Evolutionary conservation across 1,140 invertebrate species (phyloP).

Genomic region (Asobara japonica): DNA sequence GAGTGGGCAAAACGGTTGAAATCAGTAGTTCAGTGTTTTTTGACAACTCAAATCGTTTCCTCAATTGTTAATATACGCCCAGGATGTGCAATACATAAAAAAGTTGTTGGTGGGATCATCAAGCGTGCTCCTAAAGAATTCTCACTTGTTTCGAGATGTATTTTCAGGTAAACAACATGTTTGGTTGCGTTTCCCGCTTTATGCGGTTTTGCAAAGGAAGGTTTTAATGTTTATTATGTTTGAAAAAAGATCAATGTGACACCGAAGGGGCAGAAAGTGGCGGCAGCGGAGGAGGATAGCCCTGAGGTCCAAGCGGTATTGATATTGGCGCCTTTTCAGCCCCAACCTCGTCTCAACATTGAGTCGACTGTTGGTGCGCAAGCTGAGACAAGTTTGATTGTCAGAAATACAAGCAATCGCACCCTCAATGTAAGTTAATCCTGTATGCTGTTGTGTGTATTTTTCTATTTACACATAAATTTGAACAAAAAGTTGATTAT

Average conservation of each 20-base stretch:
- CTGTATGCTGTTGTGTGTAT: neutral
- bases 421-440: conserved; percentile 45
- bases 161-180: conserved; percentile 45
- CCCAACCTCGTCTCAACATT: conserved; percentile 49
- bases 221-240: conserved; percentile 5
- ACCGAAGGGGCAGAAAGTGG: conserved; percentile 44
- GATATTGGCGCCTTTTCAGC: conserved; percentile 59
- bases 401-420: conserved; percentile 50
- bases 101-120: neutral
- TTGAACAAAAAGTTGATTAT: too few species aligned
- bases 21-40: neutral
- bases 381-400: conserved; percentile 40
- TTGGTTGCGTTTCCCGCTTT: conserved; percentile 11
- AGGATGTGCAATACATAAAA: conserved; percentile 28
- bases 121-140: neutral
- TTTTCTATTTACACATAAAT: too few species aligned
- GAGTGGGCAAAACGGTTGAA: neutral
- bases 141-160: conserved; percentile 33
- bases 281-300: conserved; percentile 19
- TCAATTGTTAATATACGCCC: too few species aligned
- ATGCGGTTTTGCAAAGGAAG: too few species aligned
- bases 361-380: conserved; percentile 46
- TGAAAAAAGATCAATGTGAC: conserved; percentile 48
- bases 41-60: too few species aligned
- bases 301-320: conserved; percentile 28